These are phyloP conservation scores for Lepidocyrtoides sp. DNA, from an alignment of 2,888 invertebrate genomes.

Conservation along the genomic window DNA sequence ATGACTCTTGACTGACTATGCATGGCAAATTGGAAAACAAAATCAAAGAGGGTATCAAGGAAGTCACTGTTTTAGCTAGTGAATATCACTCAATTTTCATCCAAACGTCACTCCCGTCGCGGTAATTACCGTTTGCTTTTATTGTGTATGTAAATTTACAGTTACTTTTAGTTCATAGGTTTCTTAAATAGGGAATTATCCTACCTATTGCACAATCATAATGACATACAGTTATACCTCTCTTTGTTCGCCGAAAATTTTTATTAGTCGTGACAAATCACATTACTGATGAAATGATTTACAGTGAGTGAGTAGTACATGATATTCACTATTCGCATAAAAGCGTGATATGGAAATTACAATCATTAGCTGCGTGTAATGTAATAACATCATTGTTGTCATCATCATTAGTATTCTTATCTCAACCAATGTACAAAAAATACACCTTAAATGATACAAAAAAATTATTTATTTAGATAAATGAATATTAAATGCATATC, in stretches of 20 bases:
- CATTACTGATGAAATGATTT: conserved; percentile 42
- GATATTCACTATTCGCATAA: background rate
- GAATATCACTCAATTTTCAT: background rate
- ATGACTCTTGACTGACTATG: too few species aligned
- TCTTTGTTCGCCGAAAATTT: conserved; percentile 36
- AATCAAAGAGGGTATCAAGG: background rate
- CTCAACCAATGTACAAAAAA: conserved; percentile 19
- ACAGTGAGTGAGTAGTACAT: conserved; percentile 9
- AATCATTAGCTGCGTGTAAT: conserved; percentile 28
- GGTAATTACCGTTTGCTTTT: conserved; percentile 21
- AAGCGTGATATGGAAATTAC: conserved; percentile 47
- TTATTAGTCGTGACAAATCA: conserved; percentile 59
- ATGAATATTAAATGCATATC: conserved; percentile 49
- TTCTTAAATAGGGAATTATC: background rate
- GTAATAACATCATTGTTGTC: conserved; percentile 24
- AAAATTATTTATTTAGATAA: conserved; percentile 48
- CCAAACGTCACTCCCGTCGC: conserved; percentile 37
- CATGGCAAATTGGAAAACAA: background rate
- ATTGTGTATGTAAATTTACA: background rate
- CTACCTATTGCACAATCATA: conserved; percentile 6
- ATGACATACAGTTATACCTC: background rate
- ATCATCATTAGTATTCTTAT: conserved; percentile 45
- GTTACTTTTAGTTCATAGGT: conserved; percentile 20
- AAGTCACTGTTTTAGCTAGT: conserved; percentile 14
- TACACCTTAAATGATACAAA: conserved; percentile 22